These are phyloP conservation scores for Notolabrus celidotus DNA, from an alignment of 2,797 vertebrate genomes.

Conservation along the genomic window DNA sequence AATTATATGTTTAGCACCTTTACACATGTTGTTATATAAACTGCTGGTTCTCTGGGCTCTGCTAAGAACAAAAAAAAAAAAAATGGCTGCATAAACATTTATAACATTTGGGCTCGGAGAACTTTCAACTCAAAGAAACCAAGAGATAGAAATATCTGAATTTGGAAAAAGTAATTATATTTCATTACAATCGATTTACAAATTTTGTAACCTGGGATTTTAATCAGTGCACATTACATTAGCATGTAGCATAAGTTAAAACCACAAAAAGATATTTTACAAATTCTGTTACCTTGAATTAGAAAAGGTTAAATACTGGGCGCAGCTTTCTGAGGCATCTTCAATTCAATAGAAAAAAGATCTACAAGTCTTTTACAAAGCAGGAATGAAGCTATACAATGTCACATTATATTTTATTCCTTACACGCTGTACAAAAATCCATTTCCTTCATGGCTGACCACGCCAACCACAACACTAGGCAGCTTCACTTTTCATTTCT, in stretches of 20 bases:
- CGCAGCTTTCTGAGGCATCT: conserved; percentile 86
- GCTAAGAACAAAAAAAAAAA: conserved; percentile 33
- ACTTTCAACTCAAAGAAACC: conserved; percentile 56
- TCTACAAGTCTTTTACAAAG: conserved; percentile 82
- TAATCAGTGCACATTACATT: conserved; percentile 74
- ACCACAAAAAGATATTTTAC: conserved; percentile 77
- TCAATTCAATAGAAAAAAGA: conserved; percentile 84
- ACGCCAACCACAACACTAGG: conserved; percentile 66
- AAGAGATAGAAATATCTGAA: conserved; percentile 47
- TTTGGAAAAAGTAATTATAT: conserved; percentile 58
- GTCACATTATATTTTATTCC: conserved; percentile 80
- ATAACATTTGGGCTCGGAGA: conserved; percentile 17
- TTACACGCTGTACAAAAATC: conserved; percentile 86
- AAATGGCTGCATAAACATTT: conserved; percentile 36
- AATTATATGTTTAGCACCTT: conserved; percentile 74
- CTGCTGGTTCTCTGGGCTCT: conserved; percentile 65
- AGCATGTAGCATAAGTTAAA: conserved; percentile 79
- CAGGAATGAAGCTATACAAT: conserved; percentile 86
- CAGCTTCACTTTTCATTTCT: conserved; percentile 72
- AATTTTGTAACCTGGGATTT: conserved; percentile 70
- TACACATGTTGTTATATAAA: conserved; percentile 71
- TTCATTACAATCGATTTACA: conserved; percentile 72
- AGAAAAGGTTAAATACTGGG: conserved; percentile 84
- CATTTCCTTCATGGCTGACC: conserved; percentile 66
- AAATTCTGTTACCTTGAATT: conserved; percentile 80